phyloP scores from a whole-genome alignment of 2,797 vertebrate species.

The Xenops minutus region DNA sequence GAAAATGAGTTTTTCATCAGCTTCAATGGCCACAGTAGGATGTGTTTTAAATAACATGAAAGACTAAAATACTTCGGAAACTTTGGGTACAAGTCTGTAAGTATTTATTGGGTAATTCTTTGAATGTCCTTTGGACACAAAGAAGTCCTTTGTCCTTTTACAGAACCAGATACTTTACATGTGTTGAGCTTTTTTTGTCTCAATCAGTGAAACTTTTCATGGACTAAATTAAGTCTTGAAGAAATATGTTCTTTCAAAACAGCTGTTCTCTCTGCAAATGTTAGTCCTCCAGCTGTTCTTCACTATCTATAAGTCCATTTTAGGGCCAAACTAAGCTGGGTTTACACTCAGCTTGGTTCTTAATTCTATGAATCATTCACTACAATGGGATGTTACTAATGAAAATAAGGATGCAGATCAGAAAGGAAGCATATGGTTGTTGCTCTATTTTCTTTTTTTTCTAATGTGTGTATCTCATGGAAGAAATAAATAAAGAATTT shows the following conservation, averaged over 20 bases:
- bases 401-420: neutral
- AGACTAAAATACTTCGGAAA: neutral
- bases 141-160: neutral
- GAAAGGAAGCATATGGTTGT: neutral
- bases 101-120: neutral
- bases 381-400: neutral
- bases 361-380: neutral
- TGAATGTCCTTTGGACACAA: neutral
- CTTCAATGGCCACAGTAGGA: neutral
- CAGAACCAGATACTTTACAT: neutral
- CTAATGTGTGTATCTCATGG: neutral
- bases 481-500: neutral
- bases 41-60: neutral
- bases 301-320: neutral
- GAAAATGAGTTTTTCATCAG: neutral
- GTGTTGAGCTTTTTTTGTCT: neutral
- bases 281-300: neutral
- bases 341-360: neutral
- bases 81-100: neutral
- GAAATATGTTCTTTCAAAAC: neutral
- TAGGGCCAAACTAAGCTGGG: neutral
- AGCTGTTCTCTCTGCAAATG: neutral
- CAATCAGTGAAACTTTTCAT: neutral
- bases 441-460: neutral
- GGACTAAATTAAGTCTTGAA: neutral